These are phyloP conservation scores for Radopholus similis DNA, from an alignment of 1,140 invertebrate genomes.

Conservation along the genomic window DNA sequence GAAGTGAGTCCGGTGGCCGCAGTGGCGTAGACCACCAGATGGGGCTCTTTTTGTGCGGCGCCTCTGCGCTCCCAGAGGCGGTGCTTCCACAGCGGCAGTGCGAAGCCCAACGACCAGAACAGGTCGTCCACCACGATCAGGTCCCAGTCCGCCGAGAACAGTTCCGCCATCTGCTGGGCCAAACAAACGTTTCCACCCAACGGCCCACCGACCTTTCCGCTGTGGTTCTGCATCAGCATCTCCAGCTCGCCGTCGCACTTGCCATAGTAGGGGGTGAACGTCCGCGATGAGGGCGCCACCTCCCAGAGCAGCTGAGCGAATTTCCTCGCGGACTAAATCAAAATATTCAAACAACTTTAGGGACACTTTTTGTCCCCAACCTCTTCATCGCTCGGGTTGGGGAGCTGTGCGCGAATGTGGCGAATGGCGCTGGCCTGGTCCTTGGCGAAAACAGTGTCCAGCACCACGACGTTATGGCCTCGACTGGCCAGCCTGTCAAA, in stretches of 20 bases:
- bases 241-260: background rate
- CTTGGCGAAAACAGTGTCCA: background rate
- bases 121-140: slow-evolving; percentile 14
- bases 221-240: background rate
- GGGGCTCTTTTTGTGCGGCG: background rate
- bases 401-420: background rate
- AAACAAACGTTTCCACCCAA: too few relatives aligned
- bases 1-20: background rate
- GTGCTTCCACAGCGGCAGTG: background rate
- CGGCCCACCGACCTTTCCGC: background rate
- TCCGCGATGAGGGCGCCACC: background rate
- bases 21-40: slow-evolving; percentile 8
- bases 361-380: background rate
- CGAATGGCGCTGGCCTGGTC: background rate
- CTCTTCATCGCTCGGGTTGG: background rate
- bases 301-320: background rate
- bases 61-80: background rate
- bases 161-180: background rate
- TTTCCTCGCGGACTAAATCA: background rate
- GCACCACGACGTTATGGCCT: background rate
- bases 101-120: slow-evolving; percentile 17
- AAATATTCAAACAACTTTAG: background rate
- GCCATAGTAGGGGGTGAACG: background rate
- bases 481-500: background rate
- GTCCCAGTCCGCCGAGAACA: slow-evolving; percentile 9